A percentile compares a stretch with the other conserved stretches of the same genome.
These are phyloP conservation scores for Oligia strigilis DNA, from an alignment of 2,888 invertebrate genomes.

Conservation along the genomic window DNA sequence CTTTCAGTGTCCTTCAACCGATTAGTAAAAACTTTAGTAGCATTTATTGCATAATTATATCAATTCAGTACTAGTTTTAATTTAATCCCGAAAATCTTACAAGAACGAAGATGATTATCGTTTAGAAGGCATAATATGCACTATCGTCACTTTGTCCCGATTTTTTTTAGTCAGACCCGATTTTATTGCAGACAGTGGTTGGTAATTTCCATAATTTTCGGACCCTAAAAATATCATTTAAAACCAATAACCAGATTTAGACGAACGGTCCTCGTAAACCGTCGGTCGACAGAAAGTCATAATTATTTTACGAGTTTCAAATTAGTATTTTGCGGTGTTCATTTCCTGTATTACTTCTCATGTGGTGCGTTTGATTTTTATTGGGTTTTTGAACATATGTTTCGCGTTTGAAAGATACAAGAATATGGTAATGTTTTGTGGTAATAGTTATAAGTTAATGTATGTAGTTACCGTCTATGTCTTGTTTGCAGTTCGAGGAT, in stretches of 20 bases:
- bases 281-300: constrained; percentile 41
- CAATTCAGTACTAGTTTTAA: background rate
- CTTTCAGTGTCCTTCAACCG: too few species aligned
- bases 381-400: constrained; percentile 49
- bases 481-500: background rate
- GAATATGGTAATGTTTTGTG: constrained; percentile 19
- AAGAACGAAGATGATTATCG: background rate
- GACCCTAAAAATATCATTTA: constrained; percentile 44
- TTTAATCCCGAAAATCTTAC: background rate
- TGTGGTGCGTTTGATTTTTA: constrained; percentile 65
- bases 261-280: constrained; percentile 51
- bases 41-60: too few species aligned
- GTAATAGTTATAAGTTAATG: background rate
- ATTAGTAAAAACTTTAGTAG: too few species aligned
- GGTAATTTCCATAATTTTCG: constrained; percentile 5
- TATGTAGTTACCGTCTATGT: background rate
- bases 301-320: constrained; percentile 63
- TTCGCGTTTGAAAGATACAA: constrained; percentile 12
- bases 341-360: constrained; percentile 56
- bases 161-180: background rate
- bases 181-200: background rate
- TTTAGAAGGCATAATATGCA: too few species aligned
- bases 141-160: background rate
- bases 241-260: constrained; percentile 55
- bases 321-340: constrained; percentile 65